Evolutionary conservation across 2,888 invertebrate genomes (phyloP).

Genomic region (Lysandra bellargus): DNA sequence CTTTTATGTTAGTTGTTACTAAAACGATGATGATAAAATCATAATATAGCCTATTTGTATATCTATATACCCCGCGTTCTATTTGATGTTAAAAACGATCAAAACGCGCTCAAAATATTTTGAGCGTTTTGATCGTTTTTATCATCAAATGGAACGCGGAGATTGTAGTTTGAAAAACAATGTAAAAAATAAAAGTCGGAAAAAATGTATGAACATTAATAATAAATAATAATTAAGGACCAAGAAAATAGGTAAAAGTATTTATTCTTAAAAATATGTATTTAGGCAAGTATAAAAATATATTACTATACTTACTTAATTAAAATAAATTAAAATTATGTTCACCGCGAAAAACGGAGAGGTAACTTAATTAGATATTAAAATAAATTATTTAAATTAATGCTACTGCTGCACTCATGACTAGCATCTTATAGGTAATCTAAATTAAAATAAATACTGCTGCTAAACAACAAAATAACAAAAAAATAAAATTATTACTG

Average conservation of each 20-base stretch:
- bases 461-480: background rate
- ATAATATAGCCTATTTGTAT: no score
- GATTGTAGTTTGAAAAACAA: no score
- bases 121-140: no score
- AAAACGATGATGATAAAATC: no score
- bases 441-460: background rate
- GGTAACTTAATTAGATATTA: background rate
- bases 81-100: no score
- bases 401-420: background rate
- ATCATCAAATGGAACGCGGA: no score
- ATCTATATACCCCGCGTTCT: no score
- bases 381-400: constrained; percentile 22
- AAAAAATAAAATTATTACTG: no score
- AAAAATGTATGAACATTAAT: background rate
- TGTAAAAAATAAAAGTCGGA: no score
- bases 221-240: background rate
- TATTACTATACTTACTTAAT: background rate
- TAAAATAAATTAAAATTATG: background rate
- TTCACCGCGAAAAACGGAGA: background rate
- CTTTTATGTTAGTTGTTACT: no score
- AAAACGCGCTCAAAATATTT: no score
- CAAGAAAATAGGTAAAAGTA: background rate
- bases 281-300: constrained; percentile 14
- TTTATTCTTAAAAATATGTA: constrained; percentile 1
- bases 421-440: constrained; percentile 25